Conservation (phyloP, 30 jellyfish, hydroid and myxozoan genomes). For the Morbakka virulenta region DNA sequence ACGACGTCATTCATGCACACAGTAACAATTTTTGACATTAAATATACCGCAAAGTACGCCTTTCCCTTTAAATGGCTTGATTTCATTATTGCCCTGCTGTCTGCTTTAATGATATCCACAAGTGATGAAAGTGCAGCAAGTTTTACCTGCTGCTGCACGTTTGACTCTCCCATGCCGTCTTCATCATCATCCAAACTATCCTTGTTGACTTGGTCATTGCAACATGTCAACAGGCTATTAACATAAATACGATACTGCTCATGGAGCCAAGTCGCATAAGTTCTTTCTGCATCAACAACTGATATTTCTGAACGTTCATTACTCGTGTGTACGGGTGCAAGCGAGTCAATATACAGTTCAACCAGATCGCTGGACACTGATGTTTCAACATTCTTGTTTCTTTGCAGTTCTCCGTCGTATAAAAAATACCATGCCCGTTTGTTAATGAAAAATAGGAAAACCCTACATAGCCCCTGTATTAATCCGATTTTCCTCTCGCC, state of each 20-base stretch:
- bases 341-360: too few species aligned
- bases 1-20: conserved; percentile 9
- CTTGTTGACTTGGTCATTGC: background rate
- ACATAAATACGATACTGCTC: conserved; percentile 35
- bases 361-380: too few species aligned
- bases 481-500: background rate
- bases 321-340: too few species aligned
- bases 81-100: conserved; percentile 16
- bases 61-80: conserved; percentile 4
- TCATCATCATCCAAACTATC: conserved; percentile 7
- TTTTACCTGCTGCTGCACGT: too few species aligned
- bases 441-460: conserved; percentile 8
- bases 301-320: background rate
- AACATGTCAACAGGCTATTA: background rate
- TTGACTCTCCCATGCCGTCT: too few species aligned
- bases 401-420: too few species aligned
- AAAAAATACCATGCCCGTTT: conserved; percentile 54
- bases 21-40: conserved; percentile 13
- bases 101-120: conserved; percentile 32
- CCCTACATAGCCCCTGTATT: conserved; percentile 17
- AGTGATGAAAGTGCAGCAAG: too few species aligned
- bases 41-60: conserved; percentile 25
- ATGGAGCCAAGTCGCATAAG: conserved; percentile 43
- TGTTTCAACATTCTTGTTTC: too few species aligned
- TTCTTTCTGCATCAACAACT: conserved; percentile 27